Percentiles rank a stretch among this genome's conserved stretches.
phyloP scores from a whole-genome alignment of 2,797 vertebrate species.

The Echeneis naucrates region DNA sequence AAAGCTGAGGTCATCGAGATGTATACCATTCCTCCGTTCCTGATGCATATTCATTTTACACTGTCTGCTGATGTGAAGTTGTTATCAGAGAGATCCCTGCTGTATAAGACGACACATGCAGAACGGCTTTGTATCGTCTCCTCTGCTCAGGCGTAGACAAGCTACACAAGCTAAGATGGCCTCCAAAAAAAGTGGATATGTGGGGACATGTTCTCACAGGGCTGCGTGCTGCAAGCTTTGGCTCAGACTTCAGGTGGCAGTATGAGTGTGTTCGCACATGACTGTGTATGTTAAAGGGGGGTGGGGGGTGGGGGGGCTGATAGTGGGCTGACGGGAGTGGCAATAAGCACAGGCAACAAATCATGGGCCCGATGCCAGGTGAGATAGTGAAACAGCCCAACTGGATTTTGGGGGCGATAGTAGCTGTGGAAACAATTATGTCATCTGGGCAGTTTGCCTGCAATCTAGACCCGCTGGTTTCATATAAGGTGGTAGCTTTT shows the following conservation, averaged over 20 bases:
- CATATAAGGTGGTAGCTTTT: slow-evolving; percentile 47
- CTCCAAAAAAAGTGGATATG: slow-evolving; percentile 62
- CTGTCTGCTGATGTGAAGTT: slow-evolving; percentile 45
- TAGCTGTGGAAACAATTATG: slow-evolving; percentile 78
- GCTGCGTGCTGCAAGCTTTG: slow-evolving; percentile 57
- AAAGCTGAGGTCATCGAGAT: slow-evolving; percentile 35
- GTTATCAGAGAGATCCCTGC: slow-evolving; percentile 39
- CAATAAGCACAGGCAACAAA: slow-evolving; percentile 53
- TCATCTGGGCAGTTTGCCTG: slow-evolving; percentile 57
- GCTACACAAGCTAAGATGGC: slow-evolving; percentile 53
- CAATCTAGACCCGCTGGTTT: slow-evolving; percentile 50
- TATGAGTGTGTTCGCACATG: slow-evolving; percentile 21
- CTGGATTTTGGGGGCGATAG: slow-evolving; percentile 71
- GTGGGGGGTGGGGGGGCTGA: slow-evolving; percentile 15
- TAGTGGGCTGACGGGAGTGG: slow-evolving; percentile 19
- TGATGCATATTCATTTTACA: slow-evolving; percentile 23
- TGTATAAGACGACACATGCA: slow-evolving; percentile 23
- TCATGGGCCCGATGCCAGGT: slow-evolving; percentile 70
- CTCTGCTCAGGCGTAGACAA: slow-evolving; percentile 52
- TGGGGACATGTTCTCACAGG: slow-evolving; percentile 61
- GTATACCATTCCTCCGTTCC: slow-evolving; percentile 23
- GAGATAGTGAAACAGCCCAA: slow-evolving; percentile 74
- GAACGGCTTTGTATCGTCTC: slow-evolving; percentile 28
- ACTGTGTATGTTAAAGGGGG: slow-evolving; percentile 44
- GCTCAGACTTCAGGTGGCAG: slow-evolving; percentile 49